A percentile compares a stretch with the other conserved stretches of the same genome.
Conservation (phyloP, 2,113 vertebrate species). For the Vidua chalybeata region DNA sequence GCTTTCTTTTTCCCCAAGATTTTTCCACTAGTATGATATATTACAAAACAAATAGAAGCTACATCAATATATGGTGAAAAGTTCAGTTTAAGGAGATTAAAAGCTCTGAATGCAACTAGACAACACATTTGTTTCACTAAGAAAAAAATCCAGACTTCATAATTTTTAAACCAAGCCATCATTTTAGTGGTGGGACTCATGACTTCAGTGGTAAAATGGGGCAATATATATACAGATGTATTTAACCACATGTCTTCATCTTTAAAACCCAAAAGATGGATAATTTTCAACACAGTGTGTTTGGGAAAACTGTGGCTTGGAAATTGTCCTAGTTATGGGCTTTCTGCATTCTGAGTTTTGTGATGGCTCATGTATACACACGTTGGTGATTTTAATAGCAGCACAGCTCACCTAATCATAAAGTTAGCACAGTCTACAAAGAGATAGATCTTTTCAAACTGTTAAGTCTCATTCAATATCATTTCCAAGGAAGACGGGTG, state of each 20-base stretch:
- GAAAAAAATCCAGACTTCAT: not conserved
- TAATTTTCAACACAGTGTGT: not conserved
- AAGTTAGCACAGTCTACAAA: not conserved
- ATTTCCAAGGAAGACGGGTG: not conserved
- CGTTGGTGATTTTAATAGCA: not conserved
- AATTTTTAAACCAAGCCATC: not conserved
- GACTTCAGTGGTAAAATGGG: not conserved
- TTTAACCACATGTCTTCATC: not conserved
- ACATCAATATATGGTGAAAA: not conserved
- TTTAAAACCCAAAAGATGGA: not conserved
- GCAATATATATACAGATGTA: not conserved
- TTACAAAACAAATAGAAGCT: not conserved
- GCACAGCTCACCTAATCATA: not conserved
- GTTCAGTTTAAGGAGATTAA: not conserved
- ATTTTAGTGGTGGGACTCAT: not conserved
- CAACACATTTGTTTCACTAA: not conserved
- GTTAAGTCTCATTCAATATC: not conserved
- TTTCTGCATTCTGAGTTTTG: not conserved
- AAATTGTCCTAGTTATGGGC: not conserved
- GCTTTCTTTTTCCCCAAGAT: not conserved
- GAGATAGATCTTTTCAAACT: not conserved
- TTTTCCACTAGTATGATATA: not conserved
- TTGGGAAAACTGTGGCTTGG: not conserved
- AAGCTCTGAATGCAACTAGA: not conserved
- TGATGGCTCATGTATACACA: not conserved